Base-by-base conservation (phyloP, 2,888 invertebrate species). In the Thymelicus sylvestris region DNA sequence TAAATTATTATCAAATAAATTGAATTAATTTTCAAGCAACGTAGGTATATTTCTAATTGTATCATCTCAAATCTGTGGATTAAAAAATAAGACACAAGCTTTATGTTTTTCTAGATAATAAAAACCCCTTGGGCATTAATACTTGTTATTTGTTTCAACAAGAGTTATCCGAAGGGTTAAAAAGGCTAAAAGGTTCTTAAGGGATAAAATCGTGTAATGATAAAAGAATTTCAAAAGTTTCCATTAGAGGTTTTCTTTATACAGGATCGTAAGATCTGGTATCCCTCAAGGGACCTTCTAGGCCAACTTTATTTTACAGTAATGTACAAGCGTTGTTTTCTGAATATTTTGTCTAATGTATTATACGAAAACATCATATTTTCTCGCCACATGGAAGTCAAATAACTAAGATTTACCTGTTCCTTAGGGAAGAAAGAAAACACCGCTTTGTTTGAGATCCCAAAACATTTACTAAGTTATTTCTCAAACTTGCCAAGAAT, bases 401-500 rank as follows among this genome's bases (percentile, higher is more conserved):
- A 52, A 52, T 50, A 68, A 63, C 19, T 55, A 69, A 69, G 68
- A 69, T 64, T 69, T 63, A 69, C 69, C 63, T 38, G 48, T 59
- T 59, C 68, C 69, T 6, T 10, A 13, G 24, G 68, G 60, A 57
- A 6, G 13, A 62, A 52, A 55, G 64, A 69, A 63, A 68, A 68
- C 62, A 63, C 31, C 55, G 64, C 64, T 59, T 59, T 63, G 62
- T 68, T 24, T 47, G 64, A 64, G 64, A 68, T 64, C 63, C 67
- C 68, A 63, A 69, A 69, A 69, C 69, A 69, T 69, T 64, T 47
- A 69, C 69, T 69, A 69, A 69, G 64, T 64, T 69, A 69, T 69
- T 64, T 68, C 69, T 64, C 69, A 69, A 69, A 69, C 31, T 69
- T 68, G 19, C 55, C 55, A 12, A 55, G 55, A 55, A 55, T 55